Conservation (phyloP, 2,797 vertebrate species). For the Masticophis lateralis region DNA sequence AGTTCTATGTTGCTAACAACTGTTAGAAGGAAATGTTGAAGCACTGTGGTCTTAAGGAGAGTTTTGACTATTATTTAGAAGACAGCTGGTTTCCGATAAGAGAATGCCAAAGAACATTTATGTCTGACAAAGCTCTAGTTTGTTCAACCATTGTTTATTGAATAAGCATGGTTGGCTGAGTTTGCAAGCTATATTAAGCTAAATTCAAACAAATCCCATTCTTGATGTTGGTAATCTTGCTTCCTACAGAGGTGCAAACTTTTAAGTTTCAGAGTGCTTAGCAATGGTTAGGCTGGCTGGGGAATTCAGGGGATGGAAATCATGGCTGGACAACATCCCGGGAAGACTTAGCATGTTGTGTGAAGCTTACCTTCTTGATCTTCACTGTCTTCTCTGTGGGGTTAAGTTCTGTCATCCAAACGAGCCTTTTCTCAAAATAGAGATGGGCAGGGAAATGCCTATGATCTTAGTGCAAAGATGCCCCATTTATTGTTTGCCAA, state of each 20-base stretch:
- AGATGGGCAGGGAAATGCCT: not conserved
- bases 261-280: not conserved
- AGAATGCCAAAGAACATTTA: not conserved
- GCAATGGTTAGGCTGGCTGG: not conserved
- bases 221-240: not conserved
- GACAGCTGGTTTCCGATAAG: not conserved
- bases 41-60: not conserved
- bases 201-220: not conserved
- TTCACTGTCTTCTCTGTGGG: not conserved
- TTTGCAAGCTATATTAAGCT: not conserved
- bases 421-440: not conserved
- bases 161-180: not conserved
- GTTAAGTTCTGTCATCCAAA: not conserved
- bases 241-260: not conserved
- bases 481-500: not conserved
- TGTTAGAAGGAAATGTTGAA: conserved; percentile 1
- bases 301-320: not conserved
- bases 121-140: not conserved
- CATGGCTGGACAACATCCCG: not conserved
- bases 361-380: not conserved
- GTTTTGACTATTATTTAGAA: not conserved
- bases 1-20: not conserved
- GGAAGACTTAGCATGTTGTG: not conserved
- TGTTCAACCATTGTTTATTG: not conserved
- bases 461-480: not conserved